These are phyloP conservation scores for Pachymerium ferrugineum DNA, from an alignment of 2,888 invertebrate genomes.

Conservation along the genomic window DNA sequence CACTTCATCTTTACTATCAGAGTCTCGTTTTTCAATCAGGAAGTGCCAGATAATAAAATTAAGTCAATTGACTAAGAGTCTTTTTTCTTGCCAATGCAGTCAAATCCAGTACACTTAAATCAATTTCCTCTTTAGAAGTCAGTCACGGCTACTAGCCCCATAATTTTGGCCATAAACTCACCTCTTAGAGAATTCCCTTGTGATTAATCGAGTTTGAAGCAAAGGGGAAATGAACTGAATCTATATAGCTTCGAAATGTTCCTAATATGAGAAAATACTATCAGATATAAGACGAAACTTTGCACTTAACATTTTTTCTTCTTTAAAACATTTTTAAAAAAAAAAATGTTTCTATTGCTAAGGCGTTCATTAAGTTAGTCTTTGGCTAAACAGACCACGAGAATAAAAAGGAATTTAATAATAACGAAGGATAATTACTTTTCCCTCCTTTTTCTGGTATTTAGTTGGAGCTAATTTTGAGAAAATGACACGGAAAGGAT, in stretches of 20 bases:
- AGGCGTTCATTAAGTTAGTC: not conserved
- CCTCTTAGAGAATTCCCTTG: not conserved
- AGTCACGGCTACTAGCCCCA: not conserved
- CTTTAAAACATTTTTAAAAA: not conserved
- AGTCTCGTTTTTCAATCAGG: not conserved
- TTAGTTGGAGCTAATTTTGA: not conserved
- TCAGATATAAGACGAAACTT: no score
- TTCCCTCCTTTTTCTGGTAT: not conserved
- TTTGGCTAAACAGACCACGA: not conserved
- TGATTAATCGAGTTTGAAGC: no score
- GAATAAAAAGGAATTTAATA: slow-evolving; percentile 18
- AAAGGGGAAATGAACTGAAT: no score
- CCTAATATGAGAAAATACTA: no score
- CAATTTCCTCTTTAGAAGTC: slow-evolving; percentile 27
- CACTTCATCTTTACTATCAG: not conserved
- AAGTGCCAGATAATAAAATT: slow-evolving; percentile 15
- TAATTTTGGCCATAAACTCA: not conserved
- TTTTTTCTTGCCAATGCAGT: not conserved
- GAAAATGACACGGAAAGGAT: slow-evolving; percentile 21
- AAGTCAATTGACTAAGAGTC: slow-evolving; percentile 13
- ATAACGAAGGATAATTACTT: slow-evolving; percentile 15
- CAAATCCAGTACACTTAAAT: slow-evolving; percentile 12
- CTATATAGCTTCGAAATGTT: no score
- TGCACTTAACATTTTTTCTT: not conserved
- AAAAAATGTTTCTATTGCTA: not conserved